Percentiles rank a stretch among this genome's conserved stretches.
These are phyloP conservation scores for Meda fulgida DNA, from an alignment of 2,797 vertebrate species.

Conservation along the genomic window DNA sequence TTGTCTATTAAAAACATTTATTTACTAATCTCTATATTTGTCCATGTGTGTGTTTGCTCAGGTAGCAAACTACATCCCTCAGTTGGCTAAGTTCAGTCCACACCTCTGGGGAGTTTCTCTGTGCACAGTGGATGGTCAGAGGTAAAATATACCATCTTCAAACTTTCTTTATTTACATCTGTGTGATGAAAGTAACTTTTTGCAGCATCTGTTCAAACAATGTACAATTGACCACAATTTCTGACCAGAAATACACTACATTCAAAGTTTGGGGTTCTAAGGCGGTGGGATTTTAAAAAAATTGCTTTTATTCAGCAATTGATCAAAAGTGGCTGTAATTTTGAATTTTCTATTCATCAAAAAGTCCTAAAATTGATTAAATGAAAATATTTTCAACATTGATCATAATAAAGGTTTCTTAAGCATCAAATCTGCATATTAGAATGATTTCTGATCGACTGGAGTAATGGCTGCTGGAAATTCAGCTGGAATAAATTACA, in stretches of 20 bases:
- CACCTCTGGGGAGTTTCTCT: constrained; percentile 90
- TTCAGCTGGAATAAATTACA: background rate
- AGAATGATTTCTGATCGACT: too few relatives aligned
- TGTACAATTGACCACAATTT: background rate
- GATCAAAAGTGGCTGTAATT: too few relatives aligned
- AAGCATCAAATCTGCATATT: background rate
- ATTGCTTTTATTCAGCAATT: background rate
- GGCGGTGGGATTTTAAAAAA: background rate
- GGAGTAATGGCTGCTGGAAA: background rate
- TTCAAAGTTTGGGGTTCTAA: background rate
- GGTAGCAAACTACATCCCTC: constrained; percentile 92
- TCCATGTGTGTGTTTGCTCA: constrained; percentile 61
- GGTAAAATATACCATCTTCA: constrained; percentile 67
- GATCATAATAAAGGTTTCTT: background rate
- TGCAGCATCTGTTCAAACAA: background rate
- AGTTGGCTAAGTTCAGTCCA: constrained; percentile 88
- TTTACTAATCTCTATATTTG: background rate
- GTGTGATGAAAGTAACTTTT: background rate
- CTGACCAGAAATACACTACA: background rate
- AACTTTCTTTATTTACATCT: background rate
- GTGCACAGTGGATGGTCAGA: constrained; percentile 91
- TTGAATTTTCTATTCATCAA: too few relatives aligned
- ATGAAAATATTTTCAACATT: background rate
- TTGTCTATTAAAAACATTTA: background rate
- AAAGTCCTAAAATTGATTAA: background rate